Percentiles rank a stretch among this genome's conserved stretches.
Conservation (phyloP, 1,140 invertebrate genomes). For the Anthonomus grandis region DNA sequence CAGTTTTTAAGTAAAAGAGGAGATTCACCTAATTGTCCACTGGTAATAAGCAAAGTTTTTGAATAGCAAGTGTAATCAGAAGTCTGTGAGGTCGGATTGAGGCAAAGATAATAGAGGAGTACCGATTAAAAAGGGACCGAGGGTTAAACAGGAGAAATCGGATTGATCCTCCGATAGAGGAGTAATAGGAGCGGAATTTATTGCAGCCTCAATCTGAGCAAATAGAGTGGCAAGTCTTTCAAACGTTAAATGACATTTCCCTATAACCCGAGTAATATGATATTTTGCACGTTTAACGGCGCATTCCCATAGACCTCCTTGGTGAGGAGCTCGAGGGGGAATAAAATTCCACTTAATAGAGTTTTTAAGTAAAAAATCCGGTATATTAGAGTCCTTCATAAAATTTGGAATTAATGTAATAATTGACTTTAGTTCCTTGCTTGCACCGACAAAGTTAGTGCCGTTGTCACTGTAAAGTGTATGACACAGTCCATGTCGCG, state of each 20-base stretch:
- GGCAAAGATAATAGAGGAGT: too few relatives aligned
- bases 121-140: too few relatives aligned
- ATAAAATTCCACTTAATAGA: conserved; percentile 17
- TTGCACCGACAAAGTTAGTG: conserved; percentile 19
- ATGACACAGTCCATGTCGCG: background rate
- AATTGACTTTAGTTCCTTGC: conserved; percentile 17
- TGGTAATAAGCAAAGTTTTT: too few relatives aligned
- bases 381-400: background rate
- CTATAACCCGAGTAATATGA: conserved; percentile 5
- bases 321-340: background rate
- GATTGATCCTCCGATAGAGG: conserved; percentile 21
- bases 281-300: conserved; percentile 1
- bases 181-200: conserved; percentile 26
- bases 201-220: conserved; percentile 23
- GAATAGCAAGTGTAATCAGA: too few relatives aligned
- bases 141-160: conserved; percentile 16
- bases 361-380: conserved; percentile 17
- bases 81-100: too few relatives aligned
- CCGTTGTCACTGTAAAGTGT: conserved; percentile 36
- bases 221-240: conserved; percentile 31
- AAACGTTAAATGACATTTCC: conserved; percentile 1
- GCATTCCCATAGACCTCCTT: background rate
- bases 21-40: too few relatives aligned
- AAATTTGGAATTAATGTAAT: background rate
- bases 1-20: too few relatives aligned